phyloP scores from a whole-genome alignment of 2,113 vertebrate species.

The Psilopogon haemacephalus region DNA sequence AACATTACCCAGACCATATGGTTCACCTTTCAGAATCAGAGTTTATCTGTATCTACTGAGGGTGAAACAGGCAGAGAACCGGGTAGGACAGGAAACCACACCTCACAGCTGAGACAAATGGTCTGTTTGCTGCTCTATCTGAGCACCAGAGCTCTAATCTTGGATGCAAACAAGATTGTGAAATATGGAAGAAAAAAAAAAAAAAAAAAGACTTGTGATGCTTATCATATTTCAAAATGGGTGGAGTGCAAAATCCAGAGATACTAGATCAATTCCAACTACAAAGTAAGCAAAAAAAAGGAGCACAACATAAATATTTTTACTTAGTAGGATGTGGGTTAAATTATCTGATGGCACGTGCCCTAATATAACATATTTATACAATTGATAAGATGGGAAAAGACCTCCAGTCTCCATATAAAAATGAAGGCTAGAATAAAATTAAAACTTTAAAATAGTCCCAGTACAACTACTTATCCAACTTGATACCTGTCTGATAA shows the following conservation, averaged over 20 bases:
- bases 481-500: background rate
- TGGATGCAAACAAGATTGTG: conserved; percentile 23
- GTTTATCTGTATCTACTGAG: conserved; percentile 67
- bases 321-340: conserved; percentile 39
- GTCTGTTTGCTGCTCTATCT: background rate
- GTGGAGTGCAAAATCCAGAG: conserved; percentile 47
- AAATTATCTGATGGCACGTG: background rate
- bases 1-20: conserved; percentile 76
- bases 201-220: background rate
- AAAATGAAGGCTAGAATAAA: conserved; percentile 5
- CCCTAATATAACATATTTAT: background rate
- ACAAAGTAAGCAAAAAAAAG: conserved; percentile 30
- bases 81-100: conserved; percentile 61
- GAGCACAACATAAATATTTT: conserved; percentile 58
- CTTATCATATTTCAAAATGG: conserved; percentile 26
- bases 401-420: background rate
- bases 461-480: background rate
- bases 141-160: background rate
- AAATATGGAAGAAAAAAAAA: background rate
- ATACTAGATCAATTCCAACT: conserved; percentile 30
- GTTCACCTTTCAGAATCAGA: conserved; percentile 33
- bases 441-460: conserved; percentile 6
- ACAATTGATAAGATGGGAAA: background rate
- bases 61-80: conserved; percentile 42
- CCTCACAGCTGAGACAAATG: conserved; percentile 41